Percentiles rank a stretch among this genome's conserved stretches.
Conservation (phyloP, 2,797 vertebrate genomes). For the Hydrophis major region DNA sequence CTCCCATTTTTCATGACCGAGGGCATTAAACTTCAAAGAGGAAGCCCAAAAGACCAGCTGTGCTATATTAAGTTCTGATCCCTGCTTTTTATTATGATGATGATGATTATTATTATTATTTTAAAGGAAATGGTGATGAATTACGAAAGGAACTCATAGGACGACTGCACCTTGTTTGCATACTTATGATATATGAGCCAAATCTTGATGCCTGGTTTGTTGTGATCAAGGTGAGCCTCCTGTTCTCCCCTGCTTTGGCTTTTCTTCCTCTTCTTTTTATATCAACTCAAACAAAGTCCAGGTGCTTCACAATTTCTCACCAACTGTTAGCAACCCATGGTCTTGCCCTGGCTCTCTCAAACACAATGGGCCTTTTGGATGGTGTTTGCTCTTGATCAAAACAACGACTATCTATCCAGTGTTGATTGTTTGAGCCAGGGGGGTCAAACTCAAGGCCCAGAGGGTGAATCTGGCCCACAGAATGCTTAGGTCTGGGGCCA, state of each 20-base stretch:
- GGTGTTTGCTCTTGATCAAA: neutral
- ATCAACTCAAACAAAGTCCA: constrained; percentile 7
- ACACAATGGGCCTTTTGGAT: neutral
- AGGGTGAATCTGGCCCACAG: no score
- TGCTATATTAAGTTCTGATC: neutral
- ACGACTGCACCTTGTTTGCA: neutral
- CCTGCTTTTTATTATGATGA: no score
- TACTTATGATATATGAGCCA: neutral
- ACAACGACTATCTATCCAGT: neutral
- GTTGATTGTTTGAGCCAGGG: neutral
- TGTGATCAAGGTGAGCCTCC: neutral
- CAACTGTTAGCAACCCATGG: neutral
- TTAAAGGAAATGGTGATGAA: neutral
- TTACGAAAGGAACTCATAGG: neutral
- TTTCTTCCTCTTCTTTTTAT: neutral
- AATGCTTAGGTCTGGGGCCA: no score
- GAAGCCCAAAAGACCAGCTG: neutral
- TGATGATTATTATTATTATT: no score
- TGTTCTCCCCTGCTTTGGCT: no score
- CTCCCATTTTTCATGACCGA: neutral
- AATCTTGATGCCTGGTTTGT: neutral
- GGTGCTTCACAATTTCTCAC: neutral
- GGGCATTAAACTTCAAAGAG: no score
- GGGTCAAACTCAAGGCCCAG: no score
- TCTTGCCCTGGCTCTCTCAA: neutral